Evolutionary conservation across 2,113 vertebrate genomes (phyloP).

Genomic region (Dermatemys mawii): DNA sequence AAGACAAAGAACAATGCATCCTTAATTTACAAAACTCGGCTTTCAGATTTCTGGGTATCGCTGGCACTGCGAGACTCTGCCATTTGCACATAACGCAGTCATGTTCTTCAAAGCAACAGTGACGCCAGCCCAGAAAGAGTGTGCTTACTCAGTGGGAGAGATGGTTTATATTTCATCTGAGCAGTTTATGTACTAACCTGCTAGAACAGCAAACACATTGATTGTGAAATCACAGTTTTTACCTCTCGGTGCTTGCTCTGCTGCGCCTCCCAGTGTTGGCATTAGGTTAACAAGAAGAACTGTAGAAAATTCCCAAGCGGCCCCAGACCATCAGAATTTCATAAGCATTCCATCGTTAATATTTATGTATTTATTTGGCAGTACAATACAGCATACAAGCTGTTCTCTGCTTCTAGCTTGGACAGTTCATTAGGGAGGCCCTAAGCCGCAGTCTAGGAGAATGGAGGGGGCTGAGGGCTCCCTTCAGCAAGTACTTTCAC

Average conservation of each 20-base stretch:
- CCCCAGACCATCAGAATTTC: background rate
- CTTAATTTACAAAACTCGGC: background rate
- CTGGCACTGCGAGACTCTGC: background rate
- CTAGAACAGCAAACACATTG: background rate
- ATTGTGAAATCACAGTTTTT: conserved; percentile 16
- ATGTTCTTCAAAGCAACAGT: background rate
- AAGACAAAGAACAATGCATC: conserved; percentile 47
- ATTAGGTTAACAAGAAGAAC: background rate
- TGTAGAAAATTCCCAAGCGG: background rate
- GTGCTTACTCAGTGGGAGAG: conserved; percentile 11
- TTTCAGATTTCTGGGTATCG: background rate
- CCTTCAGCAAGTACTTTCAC: background rate
- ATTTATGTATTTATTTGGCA: background rate
- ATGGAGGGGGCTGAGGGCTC: background rate
- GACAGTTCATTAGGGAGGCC: background rate
- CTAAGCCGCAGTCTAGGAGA: background rate
- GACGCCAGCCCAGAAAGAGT: background rate
- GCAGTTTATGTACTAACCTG: conserved; percentile 14
- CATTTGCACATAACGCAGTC: background rate
- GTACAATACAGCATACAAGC: background rate
- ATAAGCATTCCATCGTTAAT: background rate
- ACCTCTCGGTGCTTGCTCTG: background rate
- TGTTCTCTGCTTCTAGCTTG: background rate
- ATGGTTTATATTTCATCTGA: background rate
- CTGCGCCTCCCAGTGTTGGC: background rate